Evolutionary conservation across 2,888 invertebrate species (phyloP), one percentile per base, ranked within the genome.

Genomic region (Micoletzkya japonica): DNA sequence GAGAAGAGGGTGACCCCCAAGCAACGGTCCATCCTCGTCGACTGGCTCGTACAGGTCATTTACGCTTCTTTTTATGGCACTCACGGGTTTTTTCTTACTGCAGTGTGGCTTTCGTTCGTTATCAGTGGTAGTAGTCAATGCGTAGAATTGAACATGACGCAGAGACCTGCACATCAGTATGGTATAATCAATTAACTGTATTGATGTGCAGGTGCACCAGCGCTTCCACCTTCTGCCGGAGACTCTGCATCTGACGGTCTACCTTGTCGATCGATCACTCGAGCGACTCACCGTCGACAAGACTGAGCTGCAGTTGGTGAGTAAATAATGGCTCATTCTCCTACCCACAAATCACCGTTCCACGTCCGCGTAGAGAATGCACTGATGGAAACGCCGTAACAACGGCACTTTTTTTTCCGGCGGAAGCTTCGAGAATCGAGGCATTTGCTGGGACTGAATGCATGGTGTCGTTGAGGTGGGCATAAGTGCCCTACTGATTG

Each of bases 11-110:
- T 95, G 17, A 92, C 91, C 17, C 89, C 91, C 1, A 91, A 91
- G 82, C 96, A 96, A 95, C 90, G 96, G 74, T 89, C 91, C 20
- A 91, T 94, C 60, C 89, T 97, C 24, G 89, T 96, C 72, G 94
- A 96, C 86, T 97, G 96, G 96, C 88, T 97, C 67, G 91, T 93
- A 24, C 79, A 79, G 70, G 78, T 79, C 32, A 0, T 14, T 2
- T 64, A 72, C 32, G 26, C 39, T 1, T 66, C 28, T 39, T 49
- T 49, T 61, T 37, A 30, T 36, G 20, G 20, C 36, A n/a, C n/a
- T n/a, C n/a, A n/a, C n/a, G n/a, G n/a, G n/a, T n/a, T n/a, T n/a
- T n/a, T n/a, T n/a, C n/a, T n/a, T n/a, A n/a, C n/a, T n/a, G n/a
- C n/a, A n/a, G n/a, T n/a, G n/a, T n/a, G n/a, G n/a, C n/a, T n/a